Evolutionary conservation across 37 sponge, comb jelly and placozoan species (phyloP), one percentile per base, ranked within the genome.

Genomic region (Cliona cf. orientalis): DNA sequence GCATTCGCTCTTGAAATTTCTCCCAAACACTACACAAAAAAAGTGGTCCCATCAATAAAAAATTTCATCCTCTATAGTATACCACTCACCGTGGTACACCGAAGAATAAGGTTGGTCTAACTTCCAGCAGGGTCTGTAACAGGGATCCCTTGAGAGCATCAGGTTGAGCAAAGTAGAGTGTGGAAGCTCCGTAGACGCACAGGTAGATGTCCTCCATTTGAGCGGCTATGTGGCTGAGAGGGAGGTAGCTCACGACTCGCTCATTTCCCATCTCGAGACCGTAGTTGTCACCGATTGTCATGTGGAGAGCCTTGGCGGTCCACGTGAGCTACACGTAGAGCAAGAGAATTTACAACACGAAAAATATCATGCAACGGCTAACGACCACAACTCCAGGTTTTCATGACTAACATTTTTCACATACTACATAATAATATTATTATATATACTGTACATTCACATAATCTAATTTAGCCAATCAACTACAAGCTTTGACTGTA

Each of bases 71-170:
- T 29, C 60, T 12, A 59, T 4, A 59, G 5, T 9, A 59, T 3
- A 66, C 19, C 29, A 32, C 76, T 23, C 14, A 95, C 95, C 95
- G 74, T 49, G 97, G 97, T 22, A 90, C 91, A 39, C 91, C 97
- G 55, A 90, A 82, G 79, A 96, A 87, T 31, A 79, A 19, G 17
- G 87, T 86, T 57, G 97, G 97, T 56, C 78, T 84, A 23, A 71
- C 91, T 32, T 96, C 94, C n/a, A 72, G 65, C 69, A 96, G 57
- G 11, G 89, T 84, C 0, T n/a, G 36, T 40, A 66, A 45, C 0
- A 90, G 58, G 2, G 79, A 38, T 0, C 82, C 94, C 91, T 95
- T 95, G 42, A 95, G 87, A 38, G 96, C 96, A 92, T 95, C 96
- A 5, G 96, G 96, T 42, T 89, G 84, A 11, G 96, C 96, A 89